These are phyloP conservation scores for Chromoteleia sp. DNA, from an alignment of 2,888 invertebrate species.

Conservation along the genomic window DNA sequence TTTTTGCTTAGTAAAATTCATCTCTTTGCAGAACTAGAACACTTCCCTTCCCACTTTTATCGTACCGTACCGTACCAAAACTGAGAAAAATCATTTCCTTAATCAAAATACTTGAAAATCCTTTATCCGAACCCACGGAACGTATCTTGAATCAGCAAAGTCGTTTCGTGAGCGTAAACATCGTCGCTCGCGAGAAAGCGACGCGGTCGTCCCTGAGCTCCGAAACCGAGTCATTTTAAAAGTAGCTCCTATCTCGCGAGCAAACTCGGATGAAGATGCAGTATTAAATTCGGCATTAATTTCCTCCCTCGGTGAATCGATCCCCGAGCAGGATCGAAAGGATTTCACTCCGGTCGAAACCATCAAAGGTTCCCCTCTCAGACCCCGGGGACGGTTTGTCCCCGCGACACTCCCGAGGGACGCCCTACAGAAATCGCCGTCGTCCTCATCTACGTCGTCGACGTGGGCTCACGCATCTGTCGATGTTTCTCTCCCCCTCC, in stretches of 20 bases:
- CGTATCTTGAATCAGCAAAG: background rate
- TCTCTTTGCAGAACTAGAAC: no score
- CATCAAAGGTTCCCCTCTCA: conserved; percentile 70
- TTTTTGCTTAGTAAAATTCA: no score
- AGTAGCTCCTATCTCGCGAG: conserved; percentile 28
- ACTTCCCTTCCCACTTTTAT: no score
- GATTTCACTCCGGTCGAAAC: conserved; percentile 59
- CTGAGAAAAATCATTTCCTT: no score
- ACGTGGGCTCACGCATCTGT: conserved; percentile 57
- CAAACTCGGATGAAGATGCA: conserved; percentile 33
- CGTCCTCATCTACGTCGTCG: conserved; percentile 35
- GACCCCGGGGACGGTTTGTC: conserved; percentile 82
- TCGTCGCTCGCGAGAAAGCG: background rate
- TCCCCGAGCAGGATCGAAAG: conserved; percentile 63
- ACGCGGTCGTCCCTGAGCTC: no score
- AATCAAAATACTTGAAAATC: no score
- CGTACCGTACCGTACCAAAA: no score
- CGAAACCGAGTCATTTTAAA: conserved; percentile 13
- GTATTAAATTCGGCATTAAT: conserved; percentile 61
- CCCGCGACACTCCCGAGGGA: conserved; percentile 81
- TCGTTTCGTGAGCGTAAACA: conserved; percentile 11
- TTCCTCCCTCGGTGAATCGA: conserved; percentile 63
- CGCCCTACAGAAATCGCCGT: conserved; percentile 65
- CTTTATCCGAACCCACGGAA: background rate
- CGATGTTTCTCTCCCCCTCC: conserved; percentile 72